Conservation (phyloP, 2,797 vertebrate genomes). For the Pagetopsis macropterus region DNA sequence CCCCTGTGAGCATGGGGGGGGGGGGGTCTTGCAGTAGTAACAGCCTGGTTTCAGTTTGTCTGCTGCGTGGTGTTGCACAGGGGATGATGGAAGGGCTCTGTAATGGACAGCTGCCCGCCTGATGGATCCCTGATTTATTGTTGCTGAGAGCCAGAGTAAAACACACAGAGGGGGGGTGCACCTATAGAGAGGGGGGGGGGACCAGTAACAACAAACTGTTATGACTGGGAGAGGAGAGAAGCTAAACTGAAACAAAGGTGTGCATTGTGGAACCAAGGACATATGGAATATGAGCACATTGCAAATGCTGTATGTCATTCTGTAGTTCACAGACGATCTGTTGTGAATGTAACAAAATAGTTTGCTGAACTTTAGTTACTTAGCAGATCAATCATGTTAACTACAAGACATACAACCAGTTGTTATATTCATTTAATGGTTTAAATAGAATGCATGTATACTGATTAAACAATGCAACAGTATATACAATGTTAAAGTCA, state of each 20-base stretch:
- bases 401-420: neutral
- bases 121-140: constrained; percentile 62
- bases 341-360: too few relatives aligned
- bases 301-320: too few relatives aligned
- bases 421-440: neutral
- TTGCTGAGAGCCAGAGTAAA: constrained; percentile 58
- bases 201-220: constrained; percentile 55
- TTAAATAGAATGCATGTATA: neutral
- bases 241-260: constrained; percentile 2
- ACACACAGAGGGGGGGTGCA: constrained; percentile 32
- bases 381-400: neutral
- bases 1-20: constrained; percentile 22
- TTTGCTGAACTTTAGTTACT: neutral
- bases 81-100: constrained; percentile 62
- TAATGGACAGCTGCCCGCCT: constrained; percentile 50
- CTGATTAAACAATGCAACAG: neutral
- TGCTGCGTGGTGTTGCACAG: constrained; percentile 42
- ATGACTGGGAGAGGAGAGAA: constrained; percentile 50
- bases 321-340: neutral
- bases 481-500: too few relatives aligned
- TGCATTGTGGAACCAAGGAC: too few relatives aligned
- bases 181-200: constrained; percentile 47
- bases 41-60: constrained; percentile 72
- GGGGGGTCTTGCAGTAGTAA: constrained; percentile 38
- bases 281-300: too few relatives aligned